These are phyloP conservation scores for Isichthys henryi DNA, from an alignment of 2,113 vertebrate genomes.

Conservation along the genomic window DNA sequence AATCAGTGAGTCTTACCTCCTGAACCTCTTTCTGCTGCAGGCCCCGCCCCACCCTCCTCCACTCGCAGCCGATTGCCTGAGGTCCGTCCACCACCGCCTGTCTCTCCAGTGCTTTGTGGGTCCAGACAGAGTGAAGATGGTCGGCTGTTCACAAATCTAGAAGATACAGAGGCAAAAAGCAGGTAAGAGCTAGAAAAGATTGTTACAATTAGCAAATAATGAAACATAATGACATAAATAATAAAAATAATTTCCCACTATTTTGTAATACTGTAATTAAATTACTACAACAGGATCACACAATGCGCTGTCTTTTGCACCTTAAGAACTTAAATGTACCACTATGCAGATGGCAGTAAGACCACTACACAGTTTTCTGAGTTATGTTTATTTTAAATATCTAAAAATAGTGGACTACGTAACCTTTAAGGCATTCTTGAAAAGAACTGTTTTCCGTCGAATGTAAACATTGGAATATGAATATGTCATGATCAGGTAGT, in stretches of 20 bases:
- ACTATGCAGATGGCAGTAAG: not conserved
- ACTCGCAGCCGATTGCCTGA: conserved; percentile 84
- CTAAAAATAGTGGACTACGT: not conserved
- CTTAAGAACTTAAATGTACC: not conserved
- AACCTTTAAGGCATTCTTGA: not conserved
- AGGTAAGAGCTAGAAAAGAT: not conserved
- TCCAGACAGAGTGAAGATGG: conserved; percentile 86
- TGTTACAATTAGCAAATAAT: not conserved
- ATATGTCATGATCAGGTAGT: not conserved
- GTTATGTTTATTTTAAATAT: not conserved
- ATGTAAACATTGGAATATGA: not conserved
- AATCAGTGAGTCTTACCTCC: conserved; percentile 32
- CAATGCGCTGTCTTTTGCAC: not conserved
- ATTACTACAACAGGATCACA: not conserved
- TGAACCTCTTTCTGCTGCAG: conserved; percentile 37
- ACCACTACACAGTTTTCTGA: not conserved
- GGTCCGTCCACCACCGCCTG: conserved; percentile 73
- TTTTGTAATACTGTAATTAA: not conserved
- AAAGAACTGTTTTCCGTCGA: not conserved
- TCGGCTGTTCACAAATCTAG: conserved; percentile 81
- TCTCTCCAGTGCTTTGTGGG: conserved; percentile 75
- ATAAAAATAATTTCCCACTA: not conserved
- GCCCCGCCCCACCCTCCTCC: conserved; percentile 57
- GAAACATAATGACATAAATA: not conserved
- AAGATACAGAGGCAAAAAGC: conserved; percentile 2